Percentiles rank a stretch among this genome's conserved stretches.
These are phyloP conservation scores for Anthopleura sola DNA, from an alignment of 64 coral and sea anemone species.

Conservation along the genomic window DNA sequence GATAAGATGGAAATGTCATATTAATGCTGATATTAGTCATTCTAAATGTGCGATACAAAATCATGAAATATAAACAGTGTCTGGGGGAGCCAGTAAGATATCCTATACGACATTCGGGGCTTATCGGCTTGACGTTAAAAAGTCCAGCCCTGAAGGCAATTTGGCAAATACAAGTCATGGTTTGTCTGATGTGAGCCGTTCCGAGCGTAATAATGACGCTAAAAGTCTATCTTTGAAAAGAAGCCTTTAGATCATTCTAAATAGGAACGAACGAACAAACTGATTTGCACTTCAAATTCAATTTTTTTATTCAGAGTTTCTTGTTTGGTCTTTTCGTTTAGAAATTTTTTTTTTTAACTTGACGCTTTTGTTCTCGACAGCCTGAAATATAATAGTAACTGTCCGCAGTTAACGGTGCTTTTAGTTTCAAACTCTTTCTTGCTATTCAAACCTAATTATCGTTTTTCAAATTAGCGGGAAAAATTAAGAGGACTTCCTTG, in stretches of 20 bases:
- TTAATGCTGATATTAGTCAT: slow-evolving; percentile 25
- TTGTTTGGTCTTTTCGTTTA: neutral
- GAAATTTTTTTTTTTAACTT: neutral
- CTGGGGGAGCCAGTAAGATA: slow-evolving; percentile 4
- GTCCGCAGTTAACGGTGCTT: slow-evolving; percentile 7
- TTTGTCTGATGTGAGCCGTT: neutral
- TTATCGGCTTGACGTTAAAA: neutral
- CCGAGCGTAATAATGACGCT: neutral
- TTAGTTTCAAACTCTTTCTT: neutral
- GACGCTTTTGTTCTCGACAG: neutral
- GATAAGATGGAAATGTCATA: slow-evolving; percentile 18
- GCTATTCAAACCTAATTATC: slow-evolving; percentile 6
- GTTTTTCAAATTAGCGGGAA: slow-evolving; percentile 8
- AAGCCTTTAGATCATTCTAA: neutral
- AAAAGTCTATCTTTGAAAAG: neutral
- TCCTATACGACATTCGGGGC: neutral
- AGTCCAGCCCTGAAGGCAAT: neutral
- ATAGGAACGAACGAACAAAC: neutral
- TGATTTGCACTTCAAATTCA: neutral
- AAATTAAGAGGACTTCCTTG: neutral
- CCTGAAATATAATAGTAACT: neutral
- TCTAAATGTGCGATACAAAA: slow-evolving; percentile 22
- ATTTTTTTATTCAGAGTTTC: neutral
- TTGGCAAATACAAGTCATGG: neutral
- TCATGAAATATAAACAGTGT: slow-evolving; percentile 15